Conservation (phyloP, 2,113 vertebrate genomes). For the Tachuris rubrigastra region DNA sequence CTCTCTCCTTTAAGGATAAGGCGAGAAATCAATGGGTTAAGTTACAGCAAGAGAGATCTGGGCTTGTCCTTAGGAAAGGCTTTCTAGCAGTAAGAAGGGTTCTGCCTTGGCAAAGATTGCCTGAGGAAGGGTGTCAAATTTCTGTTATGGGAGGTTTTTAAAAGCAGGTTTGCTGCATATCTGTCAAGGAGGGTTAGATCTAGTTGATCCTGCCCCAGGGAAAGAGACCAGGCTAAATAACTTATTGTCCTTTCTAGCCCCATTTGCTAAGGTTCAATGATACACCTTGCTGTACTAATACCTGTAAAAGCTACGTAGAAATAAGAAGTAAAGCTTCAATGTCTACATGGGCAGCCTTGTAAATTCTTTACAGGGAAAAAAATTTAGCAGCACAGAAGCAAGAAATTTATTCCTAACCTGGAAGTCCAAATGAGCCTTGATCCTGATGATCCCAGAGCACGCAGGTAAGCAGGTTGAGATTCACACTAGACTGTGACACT, state of each 20-base stretch:
- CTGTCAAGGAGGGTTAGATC: constrained; percentile 53
- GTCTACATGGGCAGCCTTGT: not conserved
- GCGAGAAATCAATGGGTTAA: constrained; percentile 10
- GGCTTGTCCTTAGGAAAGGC: not conserved
- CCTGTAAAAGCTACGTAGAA: not conserved
- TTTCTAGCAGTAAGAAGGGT: not conserved
- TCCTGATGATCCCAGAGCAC: too few species aligned
- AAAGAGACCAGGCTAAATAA: constrained; percentile 4
- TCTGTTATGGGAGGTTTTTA: not conserved
- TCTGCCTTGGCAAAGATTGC: not conserved
- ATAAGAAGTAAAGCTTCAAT: not conserved
- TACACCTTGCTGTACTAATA: not conserved
- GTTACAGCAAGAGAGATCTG: not conserved
- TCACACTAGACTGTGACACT: not conserved
- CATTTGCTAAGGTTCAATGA: not conserved
- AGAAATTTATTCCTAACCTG: not conserved
- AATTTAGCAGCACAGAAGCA: not conserved
- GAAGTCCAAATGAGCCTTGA: not conserved
- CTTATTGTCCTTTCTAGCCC: not conserved
- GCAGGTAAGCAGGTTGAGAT: not conserved
- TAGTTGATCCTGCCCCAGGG: constrained; percentile 45
- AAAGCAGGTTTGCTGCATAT: constrained; percentile 18
- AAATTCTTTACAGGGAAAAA: not conserved
- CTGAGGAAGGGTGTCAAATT: constrained; percentile 19
- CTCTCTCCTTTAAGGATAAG: not conserved